These are phyloP conservation scores for Drosophila demipolita DNA, from an alignment of 2,888 invertebrate species.

Conservation along the genomic window DNA sequence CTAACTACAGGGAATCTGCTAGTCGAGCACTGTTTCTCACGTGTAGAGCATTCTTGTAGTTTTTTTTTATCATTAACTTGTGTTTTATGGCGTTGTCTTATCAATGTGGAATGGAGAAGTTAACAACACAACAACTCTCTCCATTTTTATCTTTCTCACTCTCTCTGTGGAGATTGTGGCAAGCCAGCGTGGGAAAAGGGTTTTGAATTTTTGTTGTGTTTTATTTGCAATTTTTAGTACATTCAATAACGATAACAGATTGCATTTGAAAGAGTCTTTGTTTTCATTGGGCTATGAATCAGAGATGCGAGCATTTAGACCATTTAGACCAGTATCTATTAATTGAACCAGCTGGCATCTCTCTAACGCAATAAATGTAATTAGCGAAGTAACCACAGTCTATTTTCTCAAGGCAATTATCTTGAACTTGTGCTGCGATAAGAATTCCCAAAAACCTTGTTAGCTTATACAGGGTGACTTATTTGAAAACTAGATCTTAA, in stretches of 20 bases:
- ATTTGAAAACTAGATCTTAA: conserved; percentile 10
- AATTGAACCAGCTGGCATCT: conserved; percentile 2
- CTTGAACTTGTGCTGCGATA: conserved; percentile 60
- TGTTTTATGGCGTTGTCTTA: conserved; percentile 23
- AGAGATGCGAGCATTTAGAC: conserved; percentile 1
- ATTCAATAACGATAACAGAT: conserved; percentile 20
- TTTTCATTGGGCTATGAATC: conserved; percentile 9
- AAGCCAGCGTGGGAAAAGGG: conserved; percentile 32
- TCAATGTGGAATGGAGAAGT: conserved; percentile 2
- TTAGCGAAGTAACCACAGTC: conserved; percentile 44
- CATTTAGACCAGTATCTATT: not conserved
- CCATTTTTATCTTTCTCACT: not conserved
- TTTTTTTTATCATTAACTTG: conserved; percentile 24
- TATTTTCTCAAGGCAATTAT: conserved; percentile 48
- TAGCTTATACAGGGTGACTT: conserved; percentile 41
- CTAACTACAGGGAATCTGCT: not conserved
- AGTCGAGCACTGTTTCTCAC: not conserved
- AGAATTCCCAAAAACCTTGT: conserved; percentile 19
- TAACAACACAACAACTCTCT: not conserved
- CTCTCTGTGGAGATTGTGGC: conserved; percentile 1
- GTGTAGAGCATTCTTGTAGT: not conserved
- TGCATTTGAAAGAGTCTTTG: conserved; percentile 8
- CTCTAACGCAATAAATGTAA: conserved; percentile 28
- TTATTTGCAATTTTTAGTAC: conserved; percentile 28
- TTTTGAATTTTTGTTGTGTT: conserved; percentile 13